Evolutionary conservation across 2,888 invertebrate species (phyloP).

Genomic region (Cosmia pyralina): DNA sequence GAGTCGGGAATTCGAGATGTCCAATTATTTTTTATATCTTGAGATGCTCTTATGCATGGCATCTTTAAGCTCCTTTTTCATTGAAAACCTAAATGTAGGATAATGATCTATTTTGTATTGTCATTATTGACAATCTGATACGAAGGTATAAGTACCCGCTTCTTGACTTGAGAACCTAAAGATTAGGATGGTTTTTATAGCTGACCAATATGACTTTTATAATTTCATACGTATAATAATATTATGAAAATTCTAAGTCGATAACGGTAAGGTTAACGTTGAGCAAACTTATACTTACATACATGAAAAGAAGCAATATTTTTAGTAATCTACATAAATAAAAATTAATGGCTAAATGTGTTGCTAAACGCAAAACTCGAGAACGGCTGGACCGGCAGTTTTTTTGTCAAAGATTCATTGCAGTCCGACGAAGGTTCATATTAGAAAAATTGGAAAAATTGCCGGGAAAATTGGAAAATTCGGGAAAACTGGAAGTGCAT

Average conservation of each 20-base stretch:
- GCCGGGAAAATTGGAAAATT: too few relatives aligned
- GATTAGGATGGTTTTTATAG: neutral
- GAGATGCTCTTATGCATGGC: neutral
- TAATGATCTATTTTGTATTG: neutral
- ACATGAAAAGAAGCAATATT: too few relatives aligned
- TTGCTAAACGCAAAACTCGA: too few relatives aligned
- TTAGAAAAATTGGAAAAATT: too few relatives aligned
- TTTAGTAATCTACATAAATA: too few relatives aligned
- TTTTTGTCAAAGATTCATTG: too few relatives aligned
- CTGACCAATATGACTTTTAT: neutral
- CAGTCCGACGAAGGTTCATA: too few relatives aligned
- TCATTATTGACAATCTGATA: neutral
- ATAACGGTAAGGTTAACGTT: neutral
- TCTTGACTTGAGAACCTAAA: neutral
- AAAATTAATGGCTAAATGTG: too few relatives aligned
- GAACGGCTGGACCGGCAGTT: too few relatives aligned
- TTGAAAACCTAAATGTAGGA: neutral
- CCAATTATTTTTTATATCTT: slow-evolving; percentile 30
- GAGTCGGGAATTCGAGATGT: slow-evolving; percentile 1
- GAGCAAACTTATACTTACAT: neutral
- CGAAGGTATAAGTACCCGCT: neutral
- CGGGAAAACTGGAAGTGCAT: too few relatives aligned
- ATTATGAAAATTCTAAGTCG: neutral
- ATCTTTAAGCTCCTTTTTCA: neutral
- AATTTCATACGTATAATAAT: neutral